Percentiles rank a stretch among this genome's conserved stretches.
These are phyloP conservation scores for Campylomormyrus numenius DNA, from an alignment of 2,113 vertebrate species.

Conservation along the genomic window DNA sequence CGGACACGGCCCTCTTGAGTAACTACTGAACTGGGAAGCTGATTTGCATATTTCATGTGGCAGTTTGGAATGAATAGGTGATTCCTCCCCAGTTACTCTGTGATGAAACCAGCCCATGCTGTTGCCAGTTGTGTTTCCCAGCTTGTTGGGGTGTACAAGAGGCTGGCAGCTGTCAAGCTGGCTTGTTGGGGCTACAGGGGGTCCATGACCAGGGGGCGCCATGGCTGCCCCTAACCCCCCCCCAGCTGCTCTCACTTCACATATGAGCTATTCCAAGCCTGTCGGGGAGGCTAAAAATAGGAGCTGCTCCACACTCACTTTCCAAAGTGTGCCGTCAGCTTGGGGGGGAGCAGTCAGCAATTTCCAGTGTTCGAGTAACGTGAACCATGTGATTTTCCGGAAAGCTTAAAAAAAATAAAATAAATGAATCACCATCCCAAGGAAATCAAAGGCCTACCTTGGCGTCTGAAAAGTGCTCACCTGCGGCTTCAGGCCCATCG, in stretches of 20 bases:
- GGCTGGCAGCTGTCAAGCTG: not conserved
- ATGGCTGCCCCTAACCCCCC: not conserved
- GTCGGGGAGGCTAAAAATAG: constrained; percentile 64
- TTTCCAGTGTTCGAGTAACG: constrained; percentile 57
- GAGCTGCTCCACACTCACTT: constrained; percentile 16
- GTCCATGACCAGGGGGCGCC: not conserved
- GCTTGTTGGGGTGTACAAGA: not conserved
- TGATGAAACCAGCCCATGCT: not conserved
- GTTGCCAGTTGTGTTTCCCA: not conserved
- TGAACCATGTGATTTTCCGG: constrained; percentile 41
- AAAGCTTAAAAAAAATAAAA: constrained; percentile 20
- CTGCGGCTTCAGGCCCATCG: not conserved
- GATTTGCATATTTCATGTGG: not conserved
- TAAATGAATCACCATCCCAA: not conserved
- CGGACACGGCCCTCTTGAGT: not conserved
- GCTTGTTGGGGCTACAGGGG: not conserved
- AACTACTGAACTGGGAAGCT: not conserved
- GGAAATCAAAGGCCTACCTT: not conserved
- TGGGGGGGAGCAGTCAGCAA: constrained; percentile 59
- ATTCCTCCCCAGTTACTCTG: not conserved
- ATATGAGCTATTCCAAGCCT: constrained; percentile 58
- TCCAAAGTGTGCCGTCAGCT: constrained; percentile 62
- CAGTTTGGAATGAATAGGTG: not conserved
- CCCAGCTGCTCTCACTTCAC: constrained; percentile 62
- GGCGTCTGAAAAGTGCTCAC: not conserved